Base-by-base conservation (phyloP, 2,113 vertebrate genomes). In the Shinisaurus crocodilurus region DNA sequence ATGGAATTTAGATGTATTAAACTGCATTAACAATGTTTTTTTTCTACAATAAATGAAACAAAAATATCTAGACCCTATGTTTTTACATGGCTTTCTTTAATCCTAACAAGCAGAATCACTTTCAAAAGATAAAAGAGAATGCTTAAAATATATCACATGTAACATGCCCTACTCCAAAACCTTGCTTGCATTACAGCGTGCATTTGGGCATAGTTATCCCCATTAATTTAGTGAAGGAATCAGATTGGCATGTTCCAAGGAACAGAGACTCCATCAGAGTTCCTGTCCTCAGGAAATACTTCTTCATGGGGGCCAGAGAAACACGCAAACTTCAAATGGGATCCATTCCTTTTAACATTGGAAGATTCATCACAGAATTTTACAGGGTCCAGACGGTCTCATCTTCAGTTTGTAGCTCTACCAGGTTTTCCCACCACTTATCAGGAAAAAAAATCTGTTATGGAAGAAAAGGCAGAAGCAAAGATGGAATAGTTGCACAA, bases 1-100 rank as follows among this genome's bases (percentile, higher is more conserved):
- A 96, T 96, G 97, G 97, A 96, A 95, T 97, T 97, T 97, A 97
- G 96, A 97, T 98, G 97, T 98, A 96, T 97, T 97, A 96, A 97
- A 96, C 94, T 97, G 97, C 97, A 97, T 98, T 97, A 94, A 93
- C 94, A 93, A 80, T 95, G 95, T 97, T 97, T 93, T 97, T 93
- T 86, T 97, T 98, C 95, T 98, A 98, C 96, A 98, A 98, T 98
- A 98, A 98, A 98, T 96, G 90, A 90, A 93, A 75, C 18, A 83
- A 80, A 97, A 96, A 86, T 89, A 94, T 91, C 91, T 86, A 91
- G 95, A 96, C 72, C 25, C 84, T 32, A 5, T 82, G 92, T 93
- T 72, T 94, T 72, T 94, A 29, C 60, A 88, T 86, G 91, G 67
- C 89, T 91, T 90, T 27, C 88, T 72, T 29, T 72, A 87, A 88